phyloP scores from a whole-genome alignment of 2,888 invertebrate genomes.

The Spodoptera exigua region DNA sequence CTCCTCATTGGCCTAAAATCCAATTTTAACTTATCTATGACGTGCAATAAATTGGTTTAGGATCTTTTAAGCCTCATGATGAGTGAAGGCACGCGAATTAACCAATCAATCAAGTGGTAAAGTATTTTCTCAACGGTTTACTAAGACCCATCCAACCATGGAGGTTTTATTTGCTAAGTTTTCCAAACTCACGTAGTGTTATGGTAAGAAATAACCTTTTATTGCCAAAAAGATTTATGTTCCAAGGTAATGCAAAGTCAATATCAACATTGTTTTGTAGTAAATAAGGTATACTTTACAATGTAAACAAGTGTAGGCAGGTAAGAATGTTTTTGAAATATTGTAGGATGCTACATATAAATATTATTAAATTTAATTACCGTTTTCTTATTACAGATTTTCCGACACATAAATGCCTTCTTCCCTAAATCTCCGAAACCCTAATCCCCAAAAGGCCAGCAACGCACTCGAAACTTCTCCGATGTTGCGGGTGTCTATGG shows the following conservation, averaged over 20 bases:
- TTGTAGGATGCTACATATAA: too few relatives aligned
- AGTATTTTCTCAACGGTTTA: background rate
- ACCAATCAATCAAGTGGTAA: conserved; percentile 5
- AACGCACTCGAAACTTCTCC: too few relatives aligned
- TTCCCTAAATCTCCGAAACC: too few relatives aligned
- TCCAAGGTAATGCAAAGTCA: background rate
- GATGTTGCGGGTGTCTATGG: too few relatives aligned
- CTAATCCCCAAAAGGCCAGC: too few relatives aligned
- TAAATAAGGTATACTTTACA: conserved; percentile 1
- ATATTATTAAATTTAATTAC: too few relatives aligned
- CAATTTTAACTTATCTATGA: background rate
- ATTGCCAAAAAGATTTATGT: conserved; percentile 12
- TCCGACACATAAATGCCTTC: too few relatives aligned
- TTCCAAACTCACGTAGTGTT: conserved; percentile 5
- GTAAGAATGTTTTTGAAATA: too few relatives aligned
- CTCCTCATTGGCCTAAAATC: conserved; percentile 3
- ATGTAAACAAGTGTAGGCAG: background rate
- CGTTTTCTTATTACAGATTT: too few relatives aligned
- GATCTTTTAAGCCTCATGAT: conserved; percentile 4
- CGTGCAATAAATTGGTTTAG: conserved; percentile 3
- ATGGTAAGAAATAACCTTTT: conserved; percentile 5
- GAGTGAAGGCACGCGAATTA: conserved; percentile 1
- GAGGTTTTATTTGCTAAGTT: background rate
- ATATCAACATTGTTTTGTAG: conserved; percentile 5
- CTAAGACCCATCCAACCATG: background rate